A percentile compares a stretch with the other conserved stretches of the same genome.
phyloP scores from a whole-genome alignment of 2,113 vertebrate species.

The Crotalus viridis region DNA sequence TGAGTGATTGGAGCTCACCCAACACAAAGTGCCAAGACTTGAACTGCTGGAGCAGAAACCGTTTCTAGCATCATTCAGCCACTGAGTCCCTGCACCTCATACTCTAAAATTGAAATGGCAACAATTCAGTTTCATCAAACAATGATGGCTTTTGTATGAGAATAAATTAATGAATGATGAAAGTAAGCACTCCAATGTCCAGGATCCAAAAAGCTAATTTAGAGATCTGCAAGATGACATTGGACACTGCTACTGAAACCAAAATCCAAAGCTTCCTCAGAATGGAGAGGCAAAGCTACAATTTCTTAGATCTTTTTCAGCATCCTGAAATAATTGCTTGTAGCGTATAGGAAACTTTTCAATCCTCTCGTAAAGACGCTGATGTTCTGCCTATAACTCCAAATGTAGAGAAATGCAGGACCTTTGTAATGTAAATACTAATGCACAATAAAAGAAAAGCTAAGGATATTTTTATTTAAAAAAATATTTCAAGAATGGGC shows the following conservation, averaged over 20 bases:
- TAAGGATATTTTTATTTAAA: conserved; percentile 50
- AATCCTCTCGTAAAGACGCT: background rate
- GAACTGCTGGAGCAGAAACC: background rate
- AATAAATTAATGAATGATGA: background rate
- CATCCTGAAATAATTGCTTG: background rate
- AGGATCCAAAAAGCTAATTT: background rate
- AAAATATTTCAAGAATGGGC: conserved; percentile 56
- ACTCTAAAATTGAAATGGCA: background rate
- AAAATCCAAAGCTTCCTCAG: background rate
- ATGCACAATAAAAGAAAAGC: conserved; percentile 49
- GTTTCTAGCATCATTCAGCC: background rate
- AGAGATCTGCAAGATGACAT: background rate
- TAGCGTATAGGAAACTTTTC: background rate
- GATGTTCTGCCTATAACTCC: background rate
- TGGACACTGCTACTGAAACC: too few relatives aligned
- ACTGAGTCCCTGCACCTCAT: background rate
- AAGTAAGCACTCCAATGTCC: background rate
- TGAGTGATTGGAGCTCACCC: background rate
- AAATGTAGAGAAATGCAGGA: background rate
- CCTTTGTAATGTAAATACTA: conserved; percentile 32
- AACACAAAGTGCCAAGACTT: background rate
- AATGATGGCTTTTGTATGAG: background rate
- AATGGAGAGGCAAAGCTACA: background rate
- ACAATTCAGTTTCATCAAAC: background rate
- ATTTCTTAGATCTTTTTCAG: background rate